Conservation (phyloP, 2,888 invertebrate species). For the Cataglyphis cursor region DNA sequence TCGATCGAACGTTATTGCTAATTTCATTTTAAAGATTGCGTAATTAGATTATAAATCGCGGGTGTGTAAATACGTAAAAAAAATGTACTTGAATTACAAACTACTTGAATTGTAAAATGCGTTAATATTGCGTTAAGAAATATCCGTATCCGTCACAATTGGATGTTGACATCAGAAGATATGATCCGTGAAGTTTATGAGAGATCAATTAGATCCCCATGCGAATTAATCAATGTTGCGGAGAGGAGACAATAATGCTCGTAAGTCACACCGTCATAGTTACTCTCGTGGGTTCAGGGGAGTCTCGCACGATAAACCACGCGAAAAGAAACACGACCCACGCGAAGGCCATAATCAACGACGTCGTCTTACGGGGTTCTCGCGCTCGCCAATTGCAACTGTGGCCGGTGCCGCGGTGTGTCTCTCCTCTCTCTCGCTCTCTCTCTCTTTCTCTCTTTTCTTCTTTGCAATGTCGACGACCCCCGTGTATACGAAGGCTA, state of each 20-base stretch:
- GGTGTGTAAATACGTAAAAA: not conserved
- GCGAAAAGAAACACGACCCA: conserved; percentile 71
- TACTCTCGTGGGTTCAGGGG: conserved; percentile 46
- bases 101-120: not conserved
- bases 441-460: not conserved
- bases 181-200: not conserved
- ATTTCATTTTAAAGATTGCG: not conserved
- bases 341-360: conserved; percentile 75
- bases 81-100: not conserved
- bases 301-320: conserved; percentile 34
- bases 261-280: conserved; percentile 50
- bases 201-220: conserved; percentile 36
- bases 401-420: conserved; percentile 62
- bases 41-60: not conserved
- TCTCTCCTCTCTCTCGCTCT: not conserved
- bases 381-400: conserved; percentile 72
- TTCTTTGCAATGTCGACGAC: conserved; percentile 69
- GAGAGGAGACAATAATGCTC: conserved; percentile 52
- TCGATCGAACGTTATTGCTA: not conserved
- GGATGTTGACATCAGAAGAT: not conserved
- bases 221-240: not conserved
- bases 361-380: conserved; percentile 67
- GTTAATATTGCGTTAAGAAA: not conserved
- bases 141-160: not conserved
- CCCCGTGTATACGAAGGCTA: conserved; percentile 44